These are phyloP conservation scores for Apis laboriosa DNA, from an alignment of 1,140 invertebrate genomes.

Conservation along the genomic window DNA sequence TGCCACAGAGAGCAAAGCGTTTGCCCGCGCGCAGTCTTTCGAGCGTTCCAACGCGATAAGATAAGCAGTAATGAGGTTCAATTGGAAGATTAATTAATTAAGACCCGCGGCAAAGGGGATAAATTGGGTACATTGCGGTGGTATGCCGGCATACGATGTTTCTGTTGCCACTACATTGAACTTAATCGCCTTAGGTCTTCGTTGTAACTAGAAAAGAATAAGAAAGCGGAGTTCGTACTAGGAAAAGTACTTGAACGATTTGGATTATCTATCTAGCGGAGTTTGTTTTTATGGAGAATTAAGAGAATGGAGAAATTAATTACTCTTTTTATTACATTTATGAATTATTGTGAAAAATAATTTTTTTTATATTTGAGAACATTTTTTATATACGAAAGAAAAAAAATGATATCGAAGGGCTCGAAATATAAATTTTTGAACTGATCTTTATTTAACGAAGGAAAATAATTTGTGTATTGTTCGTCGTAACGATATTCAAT, in stretches of 20 bases:
- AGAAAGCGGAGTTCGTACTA: neutral
- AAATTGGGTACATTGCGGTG: constrained; percentile 70
- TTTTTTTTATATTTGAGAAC: neutral
- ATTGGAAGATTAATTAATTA: constrained; percentile 75
- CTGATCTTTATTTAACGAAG: no score
- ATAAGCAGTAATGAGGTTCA: constrained; percentile 70
- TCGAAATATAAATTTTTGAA: no score
- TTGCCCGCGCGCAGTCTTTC: constrained; percentile 27
- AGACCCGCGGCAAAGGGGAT: constrained; percentile 62
- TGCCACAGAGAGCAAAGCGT: constrained; percentile 24
- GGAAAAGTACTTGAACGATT: neutral
- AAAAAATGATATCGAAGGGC: no score
- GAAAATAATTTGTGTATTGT: neutral
- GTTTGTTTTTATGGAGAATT: neutral
- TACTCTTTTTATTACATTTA: neutral
- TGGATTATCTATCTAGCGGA: neutral
- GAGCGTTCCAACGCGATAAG: constrained; percentile 61
- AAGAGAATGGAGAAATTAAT: neutral
- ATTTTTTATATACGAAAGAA: no score
- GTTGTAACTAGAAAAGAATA: constrained; percentile 12
- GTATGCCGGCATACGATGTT: constrained; percentile 48
- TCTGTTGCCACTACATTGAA: neutral
- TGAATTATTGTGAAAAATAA: neutral
- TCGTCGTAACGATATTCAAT: neutral
- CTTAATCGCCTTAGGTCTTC: neutral